Base-by-base conservation (phyloP, 2,113 vertebrate species). In the Leptobrachium ailaonicum region DNA sequence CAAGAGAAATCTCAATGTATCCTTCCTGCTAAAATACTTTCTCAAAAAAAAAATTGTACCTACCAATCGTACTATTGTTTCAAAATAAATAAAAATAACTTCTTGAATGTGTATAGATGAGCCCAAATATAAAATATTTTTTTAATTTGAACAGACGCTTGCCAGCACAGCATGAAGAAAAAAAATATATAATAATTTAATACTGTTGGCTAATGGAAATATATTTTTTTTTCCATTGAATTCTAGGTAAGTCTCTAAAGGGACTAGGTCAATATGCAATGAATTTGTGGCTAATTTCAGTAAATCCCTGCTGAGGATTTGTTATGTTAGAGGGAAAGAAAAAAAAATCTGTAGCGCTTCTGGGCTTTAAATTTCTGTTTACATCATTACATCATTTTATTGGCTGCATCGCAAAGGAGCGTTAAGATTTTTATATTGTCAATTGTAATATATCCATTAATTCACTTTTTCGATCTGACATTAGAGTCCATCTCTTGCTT, bases 221-320 rank as follows among this genome's bases (percentile, higher is more conserved):
- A 68, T 47, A 68, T 10, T 53, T 11, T 20, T 44, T 20, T 20
- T 11, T 54, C 63, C 53, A 12, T 32, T 32, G 62, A 10, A n/a
- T 14, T 8, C 45, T 66, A 20, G 40, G 1, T 3, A 66, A 42
- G 7, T 76, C 75, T 43, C 45, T 68, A 56, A 64, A 64, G 62
- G 7, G 32, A 13, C 3, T 6, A 40, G 40, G 32, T 64, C 40
- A 32, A 42, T 44, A 54, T 43, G 32, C 40, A 8, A 4, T 67
- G 63, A 67, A 76, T 76, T 40, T 76, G 41, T 76, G 66, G 75
- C 47, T 67, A 9, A 32, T 13, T 8, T 64, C 8, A 68, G 64
- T 8, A 4, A 2, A 68, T 56, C 63, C 75, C 11, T 66, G 47
- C 45, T 40, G 64, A 10, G 32, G 50, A 8, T 40, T 50, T 53